Evolutionary conservation across 2,888 invertebrate species (phyloP).

Genomic region (Brachypalpus laphriformis): DNA sequence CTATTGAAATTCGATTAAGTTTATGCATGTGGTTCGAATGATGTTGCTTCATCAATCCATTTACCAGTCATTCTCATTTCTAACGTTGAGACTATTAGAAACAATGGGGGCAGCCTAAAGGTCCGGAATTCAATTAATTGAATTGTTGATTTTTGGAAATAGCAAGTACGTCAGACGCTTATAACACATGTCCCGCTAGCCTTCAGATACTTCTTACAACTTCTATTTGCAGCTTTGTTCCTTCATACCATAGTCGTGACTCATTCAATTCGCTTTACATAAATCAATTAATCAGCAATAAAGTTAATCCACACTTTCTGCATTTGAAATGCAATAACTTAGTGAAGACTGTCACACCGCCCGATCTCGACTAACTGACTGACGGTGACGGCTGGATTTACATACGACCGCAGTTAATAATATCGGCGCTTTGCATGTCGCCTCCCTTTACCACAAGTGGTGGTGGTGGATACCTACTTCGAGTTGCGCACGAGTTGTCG

Average conservation of each 20-base stretch:
- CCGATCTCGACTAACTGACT: conserved; percentile 45
- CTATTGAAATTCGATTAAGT: conserved; percentile 22
- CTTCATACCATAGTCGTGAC: conserved; percentile 17
- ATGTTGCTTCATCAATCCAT: background rate
- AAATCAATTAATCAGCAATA: conserved; percentile 69
- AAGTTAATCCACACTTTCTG: conserved; percentile 24
- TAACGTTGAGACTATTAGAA: too few species aligned
- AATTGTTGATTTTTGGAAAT: conserved; percentile 22
- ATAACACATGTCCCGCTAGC: too few species aligned
- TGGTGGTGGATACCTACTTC: background rate
- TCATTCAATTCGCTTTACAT: conserved; percentile 50
- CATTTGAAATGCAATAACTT: conserved; percentile 28
- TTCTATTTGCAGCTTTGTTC: background rate
- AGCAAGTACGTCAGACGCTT: background rate
- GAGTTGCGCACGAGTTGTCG: conserved; percentile 57
- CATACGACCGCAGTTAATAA: conserved; percentile 69
- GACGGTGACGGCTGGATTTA: conserved; percentile 63
- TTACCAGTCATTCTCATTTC: background rate
- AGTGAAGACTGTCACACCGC: conserved; percentile 50
- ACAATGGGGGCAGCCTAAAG: background rate
- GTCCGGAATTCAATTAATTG: conserved; percentile 20
- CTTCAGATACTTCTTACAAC: too few species aligned
- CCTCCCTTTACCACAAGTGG: conserved; percentile 39
- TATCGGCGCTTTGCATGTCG: conserved; percentile 70
- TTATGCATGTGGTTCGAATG: background rate